A percentile compares a stretch with the other conserved stretches of the same genome.
Conservation (phyloP, 2,888 invertebrate genomes). For the Parthenolecanium corni region DNA sequence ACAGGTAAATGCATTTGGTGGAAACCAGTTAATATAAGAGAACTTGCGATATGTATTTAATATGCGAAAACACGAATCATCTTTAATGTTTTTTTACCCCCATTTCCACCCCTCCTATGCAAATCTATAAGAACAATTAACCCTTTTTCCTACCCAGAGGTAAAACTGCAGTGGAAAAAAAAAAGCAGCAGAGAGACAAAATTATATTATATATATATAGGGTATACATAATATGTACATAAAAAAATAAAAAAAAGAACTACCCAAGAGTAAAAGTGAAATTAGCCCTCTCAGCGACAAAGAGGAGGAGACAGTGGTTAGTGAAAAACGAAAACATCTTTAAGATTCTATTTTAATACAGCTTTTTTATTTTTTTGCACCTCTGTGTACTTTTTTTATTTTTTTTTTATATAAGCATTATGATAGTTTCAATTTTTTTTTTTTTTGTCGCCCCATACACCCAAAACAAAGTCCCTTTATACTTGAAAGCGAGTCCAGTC, state of each 20-base stretch:
- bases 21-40: slow-evolving; percentile 23
- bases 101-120: not conserved
- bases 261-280: slow-evolving; percentile 10
- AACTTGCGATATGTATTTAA: slow-evolving; percentile 21
- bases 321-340: slow-evolving; percentile 9
- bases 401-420: not conserved
- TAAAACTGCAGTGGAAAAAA: not conserved
- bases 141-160: not conserved
- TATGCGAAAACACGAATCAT: slow-evolving; percentile 28
- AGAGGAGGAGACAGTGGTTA: slow-evolving; percentile 18
- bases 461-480: slow-evolving; percentile 1
- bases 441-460: not conserved
- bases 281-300: slow-evolving; percentile 19
- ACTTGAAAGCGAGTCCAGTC: slow-evolving; percentile 23
- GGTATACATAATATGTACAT: not conserved
- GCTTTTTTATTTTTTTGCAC: slow-evolving; percentile 3
- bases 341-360: not conserved
- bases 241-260: not conserved
- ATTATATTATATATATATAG: not conserved
- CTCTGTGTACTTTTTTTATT: not conserved
- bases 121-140: slow-evolving; percentile 22
- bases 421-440: not conserved
- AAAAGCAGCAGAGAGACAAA: not conserved
- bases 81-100: not conserved
- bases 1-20: slow-evolving; percentile 16